A percentile compares a stretch with the other conserved stretches of the same genome.
Conservation (phyloP, 2,797 vertebrate genomes). For the Zalophus californianus region DNA sequence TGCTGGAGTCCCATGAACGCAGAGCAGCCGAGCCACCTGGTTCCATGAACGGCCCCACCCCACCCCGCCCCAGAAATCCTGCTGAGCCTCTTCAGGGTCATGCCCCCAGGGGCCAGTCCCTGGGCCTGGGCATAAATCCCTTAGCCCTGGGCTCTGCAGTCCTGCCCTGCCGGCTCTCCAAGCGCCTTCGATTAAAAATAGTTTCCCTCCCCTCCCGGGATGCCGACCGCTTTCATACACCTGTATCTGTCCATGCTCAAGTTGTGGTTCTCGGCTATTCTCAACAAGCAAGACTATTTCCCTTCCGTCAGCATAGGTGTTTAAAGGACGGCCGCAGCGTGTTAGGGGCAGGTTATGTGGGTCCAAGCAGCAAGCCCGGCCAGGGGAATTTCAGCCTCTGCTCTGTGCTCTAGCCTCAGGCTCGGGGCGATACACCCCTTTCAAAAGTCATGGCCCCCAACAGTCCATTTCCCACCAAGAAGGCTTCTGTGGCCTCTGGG, state of each 20-base stretch:
- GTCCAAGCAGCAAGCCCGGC: neutral
- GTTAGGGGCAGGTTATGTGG: neutral
- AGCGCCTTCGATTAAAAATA: neutral
- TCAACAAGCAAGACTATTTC: conserved; percentile 51
- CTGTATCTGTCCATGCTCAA: conserved; percentile 58
- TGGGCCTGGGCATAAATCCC: neutral
- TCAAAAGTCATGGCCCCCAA: neutral
- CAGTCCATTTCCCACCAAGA: fast-evolving
- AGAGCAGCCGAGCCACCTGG: neutral
- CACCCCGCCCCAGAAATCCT: fast-evolving
- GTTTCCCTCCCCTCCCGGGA: conserved; percentile 64
- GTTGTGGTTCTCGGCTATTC: conserved; percentile 53
- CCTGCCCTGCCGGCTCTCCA: neutral
- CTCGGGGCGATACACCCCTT: fast-evolving
- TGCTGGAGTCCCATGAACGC: neutral
- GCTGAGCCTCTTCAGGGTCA: neutral
- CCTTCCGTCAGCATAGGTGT: neutral
- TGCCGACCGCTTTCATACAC: conserved; percentile 31
- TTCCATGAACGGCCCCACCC: fast-evolving
- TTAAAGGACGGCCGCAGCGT: conserved; percentile 12
- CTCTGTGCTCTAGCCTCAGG: neutral
- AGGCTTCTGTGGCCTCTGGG: neutral
- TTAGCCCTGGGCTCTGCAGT: neutral
- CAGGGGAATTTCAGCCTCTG: fast-evolving
- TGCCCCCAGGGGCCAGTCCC: neutral